Conservation (phyloP, 2,113 vertebrate species). For the Garra rufa region DNA sequence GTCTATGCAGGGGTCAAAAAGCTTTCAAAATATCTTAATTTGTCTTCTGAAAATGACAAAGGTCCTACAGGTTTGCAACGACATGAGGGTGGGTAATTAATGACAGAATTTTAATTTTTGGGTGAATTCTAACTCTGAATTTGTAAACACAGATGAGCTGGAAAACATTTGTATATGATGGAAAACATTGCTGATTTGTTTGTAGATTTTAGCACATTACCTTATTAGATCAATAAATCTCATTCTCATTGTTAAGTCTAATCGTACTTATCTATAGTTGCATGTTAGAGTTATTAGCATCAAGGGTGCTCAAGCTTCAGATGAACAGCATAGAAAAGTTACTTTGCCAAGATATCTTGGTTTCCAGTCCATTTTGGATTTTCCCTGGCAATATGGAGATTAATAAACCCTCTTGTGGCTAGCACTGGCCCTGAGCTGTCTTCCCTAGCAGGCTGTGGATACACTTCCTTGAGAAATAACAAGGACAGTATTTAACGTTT, state of each 20-base stretch:
- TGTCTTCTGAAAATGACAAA: too few relatives aligned
- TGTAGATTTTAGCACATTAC: not conserved
- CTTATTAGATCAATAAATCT: not conserved
- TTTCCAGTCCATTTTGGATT: constrained; percentile 29
- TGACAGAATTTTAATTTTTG: too few relatives aligned
- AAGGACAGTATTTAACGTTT: constrained; percentile 66
- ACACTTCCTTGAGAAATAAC: constrained; percentile 78
- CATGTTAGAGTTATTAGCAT: not conserved
- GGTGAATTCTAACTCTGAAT: not conserved
- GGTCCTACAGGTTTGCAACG: too few relatives aligned
- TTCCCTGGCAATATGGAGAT: constrained; percentile 27
- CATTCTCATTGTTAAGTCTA: not conserved
- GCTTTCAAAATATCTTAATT: too few relatives aligned
- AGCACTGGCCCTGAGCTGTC: constrained; percentile 42
- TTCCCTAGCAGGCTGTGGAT: constrained; percentile 74
- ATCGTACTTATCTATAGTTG: not conserved
- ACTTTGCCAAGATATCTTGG: constrained; percentile 28
- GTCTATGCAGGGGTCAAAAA: too few relatives aligned
- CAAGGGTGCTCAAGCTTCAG: not conserved
- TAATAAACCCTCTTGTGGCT: constrained; percentile 44
- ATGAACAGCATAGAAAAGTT: constrained; percentile 33
- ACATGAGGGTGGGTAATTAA: too few relatives aligned
- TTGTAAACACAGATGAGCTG: not conserved
- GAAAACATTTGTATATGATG: not conserved
- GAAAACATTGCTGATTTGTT: not conserved